Percentiles rank a stretch among this genome's conserved stretches.
Evolutionary conservation across 2,888 invertebrate genomes (phyloP).

Genomic region (Candidula unifasciata): DNA sequence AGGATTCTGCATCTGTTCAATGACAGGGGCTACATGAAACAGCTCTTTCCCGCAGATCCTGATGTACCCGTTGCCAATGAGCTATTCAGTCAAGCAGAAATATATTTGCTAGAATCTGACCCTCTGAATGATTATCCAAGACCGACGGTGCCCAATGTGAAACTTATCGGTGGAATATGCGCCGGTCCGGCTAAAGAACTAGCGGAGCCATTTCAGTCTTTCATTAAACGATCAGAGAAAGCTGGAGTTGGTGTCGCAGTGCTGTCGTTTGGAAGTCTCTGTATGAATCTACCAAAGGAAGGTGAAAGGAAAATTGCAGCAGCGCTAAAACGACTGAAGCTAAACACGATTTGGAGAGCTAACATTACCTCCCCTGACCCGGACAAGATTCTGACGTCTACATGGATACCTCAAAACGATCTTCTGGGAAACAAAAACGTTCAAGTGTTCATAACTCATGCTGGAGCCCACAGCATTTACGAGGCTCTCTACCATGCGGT

Average conservation of each 20-base stretch:
- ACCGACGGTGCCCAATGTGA: constrained; percentile 45
- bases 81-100: constrained; percentile 36
- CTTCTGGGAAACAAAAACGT: too few relatives aligned
- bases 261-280: not conserved
- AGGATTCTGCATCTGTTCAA: too few relatives aligned
- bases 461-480: constrained; percentile 62
- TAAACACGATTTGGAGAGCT: too few relatives aligned
- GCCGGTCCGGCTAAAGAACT: not conserved
- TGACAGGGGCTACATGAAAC: too few relatives aligned
- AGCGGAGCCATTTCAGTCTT: not conserved
- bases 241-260: too few relatives aligned
- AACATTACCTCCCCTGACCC: too few relatives aligned
- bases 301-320: not conserved
- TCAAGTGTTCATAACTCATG: constrained; percentile 63
- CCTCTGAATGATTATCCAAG: constrained; percentile 42
- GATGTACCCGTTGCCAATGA: not conserved
- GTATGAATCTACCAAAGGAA: constrained; percentile 1
- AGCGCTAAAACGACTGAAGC: constrained; percentile 36
- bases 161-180: constrained; percentile 38
- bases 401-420: constrained; percentile 64
- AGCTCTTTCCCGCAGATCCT: not conserved
- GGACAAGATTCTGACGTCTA: too few relatives aligned
- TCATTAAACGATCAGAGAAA: not conserved
- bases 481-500: constrained; percentile 64
- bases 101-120: constrained; percentile 42